Conservation (phyloP, 2,113 vertebrate genomes). For the Cynoglossus semilaevis region DNA sequence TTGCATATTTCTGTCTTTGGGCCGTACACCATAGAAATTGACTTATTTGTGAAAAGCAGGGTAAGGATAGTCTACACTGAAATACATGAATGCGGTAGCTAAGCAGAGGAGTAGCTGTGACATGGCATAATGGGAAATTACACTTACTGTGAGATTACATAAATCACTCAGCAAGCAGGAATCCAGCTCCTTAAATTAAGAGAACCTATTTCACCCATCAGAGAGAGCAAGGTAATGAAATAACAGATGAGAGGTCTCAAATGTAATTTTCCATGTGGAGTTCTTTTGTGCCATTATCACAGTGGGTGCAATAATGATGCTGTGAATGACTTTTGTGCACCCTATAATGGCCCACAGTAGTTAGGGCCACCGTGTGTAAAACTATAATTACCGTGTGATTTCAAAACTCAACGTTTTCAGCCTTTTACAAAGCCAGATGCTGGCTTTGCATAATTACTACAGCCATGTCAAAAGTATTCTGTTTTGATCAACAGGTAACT, state of each 20-base stretch:
- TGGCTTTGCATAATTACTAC: conserved; percentile 68
- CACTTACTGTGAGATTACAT: conserved; percentile 78
- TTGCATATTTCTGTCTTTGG: conserved; percentile 81
- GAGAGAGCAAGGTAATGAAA: conserved; percentile 79
- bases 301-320: conserved; percentile 80
- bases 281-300: conserved; percentile 80
- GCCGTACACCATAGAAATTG: conserved; percentile 84
- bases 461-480: conserved; percentile 67
- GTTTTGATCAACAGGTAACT: conserved; percentile 48
- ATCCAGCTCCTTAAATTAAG: conserved; percentile 81
- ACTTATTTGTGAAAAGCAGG: conserved; percentile 73
- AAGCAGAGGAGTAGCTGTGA: conserved; percentile 74
- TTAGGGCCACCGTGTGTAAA: conserved; percentile 76
- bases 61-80: conserved; percentile 52
- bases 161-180: conserved; percentile 78
- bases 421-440: conserved; percentile 65
- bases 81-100: conserved; percentile 72
- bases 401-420: conserved; percentile 73
- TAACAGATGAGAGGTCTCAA: conserved; percentile 79
- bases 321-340: conserved; percentile 79
- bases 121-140: conserved; percentile 78
- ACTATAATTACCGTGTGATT: conserved; percentile 79
- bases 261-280: conserved; percentile 81
- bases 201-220: conserved; percentile 79
- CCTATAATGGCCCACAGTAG: conserved; percentile 75